Base-by-base conservation (phyloP, 1,140 invertebrate genomes). In the Babylonia areolata region DNA sequence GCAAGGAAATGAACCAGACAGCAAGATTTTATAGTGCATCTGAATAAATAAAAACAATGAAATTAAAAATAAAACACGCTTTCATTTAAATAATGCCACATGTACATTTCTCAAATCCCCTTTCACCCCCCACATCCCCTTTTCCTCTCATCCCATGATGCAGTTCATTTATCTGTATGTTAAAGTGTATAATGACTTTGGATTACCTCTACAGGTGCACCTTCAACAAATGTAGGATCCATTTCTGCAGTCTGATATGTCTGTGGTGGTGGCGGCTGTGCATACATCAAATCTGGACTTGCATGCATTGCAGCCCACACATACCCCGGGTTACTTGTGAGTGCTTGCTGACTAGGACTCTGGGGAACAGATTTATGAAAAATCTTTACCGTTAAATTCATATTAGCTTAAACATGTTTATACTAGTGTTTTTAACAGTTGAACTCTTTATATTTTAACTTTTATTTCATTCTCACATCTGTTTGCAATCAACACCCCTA, bases 221-320 rank as follows among this genome's bases (percentile, higher is more conserved):
- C 92, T 58, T 93, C 92, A 40, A 92, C 85, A 42, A 92, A 87
- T 81, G 90, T 86, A 79, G 90, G 87, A 77, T 92, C 91, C 77
- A 92, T 80, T 23, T 93, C 92, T 78, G 89, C 88, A 73, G 90
- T 82, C 58, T 90, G 90, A 81, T 91, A 91, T 64, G 89, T 86
- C 37, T 90, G 91, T 73, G 90, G 88, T 20, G 87, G 87, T 75
- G 91, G 92, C 54, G 90, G 87, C 77, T 92, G 91, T 71, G 92
- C 91, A 85, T 93, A 93, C 90, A 93, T 91, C 82, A 93, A 84
- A 79, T 93, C 92, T 84, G 92, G 90, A 20, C 91, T 89, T 51
- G 90, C 88, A 84, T 90, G 90, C 86, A 93, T 90, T n/a, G 91
- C 88, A 31, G 91, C 89, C 87, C 90, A 92, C 69, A 92, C 87